Evolutionary conservation across 2,797 vertebrate genomes (phyloP), one percentile per base, ranked within the genome.

Genomic region (Rhyacichthys aspro): DNA sequence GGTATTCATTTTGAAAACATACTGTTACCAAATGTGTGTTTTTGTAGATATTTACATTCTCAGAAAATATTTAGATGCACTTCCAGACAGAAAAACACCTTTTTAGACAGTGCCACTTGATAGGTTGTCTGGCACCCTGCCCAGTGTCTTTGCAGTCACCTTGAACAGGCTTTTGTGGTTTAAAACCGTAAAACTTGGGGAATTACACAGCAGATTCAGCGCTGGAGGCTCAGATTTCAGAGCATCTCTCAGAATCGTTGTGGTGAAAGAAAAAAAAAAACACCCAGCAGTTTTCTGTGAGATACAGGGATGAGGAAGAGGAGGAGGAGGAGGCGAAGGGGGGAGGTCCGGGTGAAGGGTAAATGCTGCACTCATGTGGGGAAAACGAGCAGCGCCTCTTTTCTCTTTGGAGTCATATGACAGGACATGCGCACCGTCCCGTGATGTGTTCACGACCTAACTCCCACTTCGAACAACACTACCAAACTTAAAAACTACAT

Each of bases 291-390:
- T 69, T 59, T 71, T 71, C 71, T 75, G 76, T 65, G 71, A 76
- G 72, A 77, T 62, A 74, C 37, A 0, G 46, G 58, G 45, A 28
- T 3, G 48, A 10, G 8, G 9, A 17, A 10, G 12, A 8, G 9
- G 3, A 42, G 38, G 28, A n/a, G 14, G 48, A 34, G 15, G 55
- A 33, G 28, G 11, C 7, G 11, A 1, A n/a, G n/a, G 39, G 70
- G 57, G 67, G 74, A 47, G 79, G 73, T 78, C 76, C 11, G 70
- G 86, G 81, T 83, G 78, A 79, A 90, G 88, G 84, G 86, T 88
- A 86, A 88, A 89, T 91, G 86, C 89, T 91, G 89, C 89, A 70
- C 88, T 82, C 89, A 79, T 88, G 89, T 88, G 89, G 89, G 82
- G 76, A 70, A 80, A 84, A 64, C 19, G 79, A 87, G 88, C 82